Evolutionary conservation across 2,797 vertebrate species (phyloP), one percentile per base, ranked within the genome.

Genomic region (Acanthornis magna): DNA sequence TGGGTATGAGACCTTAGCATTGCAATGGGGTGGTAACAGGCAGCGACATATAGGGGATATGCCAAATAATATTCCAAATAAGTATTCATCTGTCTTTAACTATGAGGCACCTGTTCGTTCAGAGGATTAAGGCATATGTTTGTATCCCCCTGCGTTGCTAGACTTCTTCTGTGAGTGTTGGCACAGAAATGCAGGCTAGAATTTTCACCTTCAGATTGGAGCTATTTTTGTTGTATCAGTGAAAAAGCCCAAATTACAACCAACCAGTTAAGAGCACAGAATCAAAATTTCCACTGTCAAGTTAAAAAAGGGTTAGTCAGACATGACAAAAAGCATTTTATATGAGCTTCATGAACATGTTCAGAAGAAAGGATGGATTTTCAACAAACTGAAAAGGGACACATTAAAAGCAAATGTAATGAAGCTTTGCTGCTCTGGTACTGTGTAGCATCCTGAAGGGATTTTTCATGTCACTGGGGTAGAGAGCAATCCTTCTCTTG

Each of bases 181-280:
- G 67, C 81, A 87, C 23, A 71, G 74, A 92, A 96, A 89, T 10
- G 40, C 1, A 3, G 17, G 72, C 67, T 80, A 22, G 50, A 76
- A 87, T 83, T 96, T 91, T 79, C 87, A 93, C 85, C 95, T 95
- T 92, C 71, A 73, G 16, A 81, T 63, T n/a, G 71, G 36, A 89
- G 78, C 40, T 89, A 77, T 80, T 95, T 94, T 70, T 85, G 68
- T 26, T 54, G 17, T 43, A 51, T 22, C n/a, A 8, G 38, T 71
- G 79, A 82, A 84, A 95, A 93, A 81, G 30, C 47, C 63, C 74
- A 89, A 70, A 51, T 88, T 68, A 81, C 53, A 70, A 92, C 89
- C 34, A 82, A 77, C 65, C 23, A 85, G n/a, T 47, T 77, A 70
- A 34, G 50, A 47, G n/a, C 34, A 77, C 13, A 74, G 77, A 91